Conservation (phyloP, 2,113 vertebrate genomes). For the Ictalurus furcatus region DNA sequence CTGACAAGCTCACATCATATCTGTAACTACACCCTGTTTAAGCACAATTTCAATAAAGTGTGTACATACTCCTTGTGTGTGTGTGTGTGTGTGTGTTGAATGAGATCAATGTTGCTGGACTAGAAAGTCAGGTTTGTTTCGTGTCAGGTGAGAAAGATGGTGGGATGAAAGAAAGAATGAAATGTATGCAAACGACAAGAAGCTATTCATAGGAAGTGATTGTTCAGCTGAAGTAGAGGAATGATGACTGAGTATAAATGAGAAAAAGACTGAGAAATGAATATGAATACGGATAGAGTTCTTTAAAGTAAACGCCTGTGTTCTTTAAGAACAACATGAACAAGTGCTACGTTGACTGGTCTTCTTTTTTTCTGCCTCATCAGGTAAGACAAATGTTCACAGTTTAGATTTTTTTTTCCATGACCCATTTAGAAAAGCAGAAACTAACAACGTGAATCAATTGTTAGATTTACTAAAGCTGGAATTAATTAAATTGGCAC, state of each 20-base stretch:
- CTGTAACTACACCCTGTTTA: slow-evolving; percentile 54
- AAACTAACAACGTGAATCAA: background rate
- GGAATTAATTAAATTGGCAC: background rate
- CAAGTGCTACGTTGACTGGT: too few relatives aligned
- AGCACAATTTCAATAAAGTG: background rate
- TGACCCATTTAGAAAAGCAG: background rate
- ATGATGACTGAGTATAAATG: background rate
- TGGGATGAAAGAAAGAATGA: background rate
- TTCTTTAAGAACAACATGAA: background rate
- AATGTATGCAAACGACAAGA: too few relatives aligned
- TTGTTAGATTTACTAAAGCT: background rate
- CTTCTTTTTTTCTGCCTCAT: background rate
- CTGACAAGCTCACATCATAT: slow-evolving; percentile 57
- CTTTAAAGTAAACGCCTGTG: background rate
- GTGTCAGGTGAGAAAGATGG: background rate
- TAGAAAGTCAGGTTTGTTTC: background rate
- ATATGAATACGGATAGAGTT: background rate
- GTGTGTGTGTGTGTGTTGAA: background rate
- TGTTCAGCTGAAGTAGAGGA: background rate
- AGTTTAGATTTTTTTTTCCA: background rate
- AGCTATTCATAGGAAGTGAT: background rate
- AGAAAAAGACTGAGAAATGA: background rate
- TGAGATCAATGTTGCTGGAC: background rate
- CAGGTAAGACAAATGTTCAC: background rate
- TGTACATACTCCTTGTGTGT: too few relatives aligned